Conservation (phyloP, 2,113 vertebrate species). For the Odobenus rosmarus region DNA sequence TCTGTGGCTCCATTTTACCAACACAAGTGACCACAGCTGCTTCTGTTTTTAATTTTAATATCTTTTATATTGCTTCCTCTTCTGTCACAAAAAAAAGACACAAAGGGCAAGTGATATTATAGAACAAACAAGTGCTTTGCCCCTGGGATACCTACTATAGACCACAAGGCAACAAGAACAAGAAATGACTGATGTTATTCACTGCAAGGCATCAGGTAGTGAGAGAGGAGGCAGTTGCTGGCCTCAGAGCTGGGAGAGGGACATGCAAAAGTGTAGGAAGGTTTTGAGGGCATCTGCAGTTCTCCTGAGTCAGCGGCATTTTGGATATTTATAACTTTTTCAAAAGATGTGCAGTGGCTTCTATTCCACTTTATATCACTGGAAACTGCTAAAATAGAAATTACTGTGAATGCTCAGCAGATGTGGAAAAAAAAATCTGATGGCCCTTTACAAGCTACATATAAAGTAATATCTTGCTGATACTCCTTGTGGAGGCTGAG, state of each 20-base stretch:
- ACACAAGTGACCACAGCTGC: not conserved
- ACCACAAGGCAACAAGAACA: not conserved
- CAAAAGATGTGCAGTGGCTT: not conserved
- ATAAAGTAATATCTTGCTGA: not conserved
- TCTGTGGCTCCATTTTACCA: not conserved
- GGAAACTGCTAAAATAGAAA: constrained; percentile 39
- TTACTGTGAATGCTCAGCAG: not conserved
- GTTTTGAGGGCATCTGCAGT: not conserved
- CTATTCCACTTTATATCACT: not conserved
- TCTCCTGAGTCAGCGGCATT: not conserved
- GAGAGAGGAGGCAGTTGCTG: not conserved
- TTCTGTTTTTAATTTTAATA: not conserved
- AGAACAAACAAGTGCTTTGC: not conserved
- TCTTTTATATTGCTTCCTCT: not conserved
- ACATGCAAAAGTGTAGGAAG: not conserved
- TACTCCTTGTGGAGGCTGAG: not conserved
- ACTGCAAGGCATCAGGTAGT: not conserved
- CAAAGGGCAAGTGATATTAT: not conserved
- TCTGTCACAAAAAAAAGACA: not conserved
- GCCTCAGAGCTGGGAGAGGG: not conserved
- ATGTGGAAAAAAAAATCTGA: not conserved
- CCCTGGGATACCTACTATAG: not conserved
- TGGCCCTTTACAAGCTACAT: not conserved
- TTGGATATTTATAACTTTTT: constrained; percentile 12
- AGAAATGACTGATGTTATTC: not conserved